Percentiles rank a stretch among this genome's conserved stretches.
Evolutionary conservation across 2,113 vertebrate species (phyloP).

Genomic region (Corythornis cristatus): DNA sequence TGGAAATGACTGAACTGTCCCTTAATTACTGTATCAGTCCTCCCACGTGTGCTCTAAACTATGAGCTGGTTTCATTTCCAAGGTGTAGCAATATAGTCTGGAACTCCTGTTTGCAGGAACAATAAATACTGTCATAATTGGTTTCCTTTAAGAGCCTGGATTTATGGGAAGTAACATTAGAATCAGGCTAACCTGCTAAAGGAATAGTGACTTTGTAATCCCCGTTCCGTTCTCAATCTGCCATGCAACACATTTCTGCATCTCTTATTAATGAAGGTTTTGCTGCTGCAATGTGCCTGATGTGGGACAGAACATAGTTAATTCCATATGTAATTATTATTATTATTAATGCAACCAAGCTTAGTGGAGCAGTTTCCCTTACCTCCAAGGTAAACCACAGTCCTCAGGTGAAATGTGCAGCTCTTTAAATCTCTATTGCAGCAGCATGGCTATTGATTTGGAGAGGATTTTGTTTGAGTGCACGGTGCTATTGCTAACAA

Average conservation of each 20-base stretch:
- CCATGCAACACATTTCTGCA: neutral
- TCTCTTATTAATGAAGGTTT: constrained; percentile 27
- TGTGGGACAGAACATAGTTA: neutral
- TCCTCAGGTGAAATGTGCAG: constrained; percentile 7
- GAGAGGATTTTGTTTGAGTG: neutral
- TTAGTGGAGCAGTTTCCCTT: neutral
- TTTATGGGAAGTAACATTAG: neutral
- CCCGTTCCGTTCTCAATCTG: neutral
- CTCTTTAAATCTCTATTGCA: neutral
- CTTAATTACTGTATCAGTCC: neutral
- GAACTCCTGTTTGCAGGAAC: neutral
- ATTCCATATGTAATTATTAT: neutral
- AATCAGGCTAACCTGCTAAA: neutral
- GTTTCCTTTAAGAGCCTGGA: neutral
- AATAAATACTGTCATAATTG: neutral
- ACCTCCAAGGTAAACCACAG: neutral
- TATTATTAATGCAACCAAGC: constrained; percentile 1
- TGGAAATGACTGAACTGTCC: neutral
- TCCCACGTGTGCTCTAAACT: neutral
- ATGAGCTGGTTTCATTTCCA: neutral
- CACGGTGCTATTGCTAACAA: neutral
- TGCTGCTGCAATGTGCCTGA: neutral
- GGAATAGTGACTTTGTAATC: neutral
- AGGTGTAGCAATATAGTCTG: neutral
- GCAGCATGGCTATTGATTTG: constrained; percentile 29